Conservation (phyloP, 1,140 invertebrate genomes). For the Leptonema lineaticorne region DNA sequence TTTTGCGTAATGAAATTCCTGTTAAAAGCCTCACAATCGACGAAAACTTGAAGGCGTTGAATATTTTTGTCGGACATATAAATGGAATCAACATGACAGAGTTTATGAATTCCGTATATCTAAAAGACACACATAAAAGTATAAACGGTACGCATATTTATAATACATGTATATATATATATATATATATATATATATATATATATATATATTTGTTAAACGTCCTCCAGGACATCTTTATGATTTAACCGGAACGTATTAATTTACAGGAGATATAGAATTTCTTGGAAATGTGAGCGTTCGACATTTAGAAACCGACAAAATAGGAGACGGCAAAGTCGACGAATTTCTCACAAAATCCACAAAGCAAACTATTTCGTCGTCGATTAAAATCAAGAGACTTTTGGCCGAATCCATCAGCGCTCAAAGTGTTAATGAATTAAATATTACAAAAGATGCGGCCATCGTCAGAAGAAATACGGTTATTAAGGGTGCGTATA, state of each 20-base stretch:
- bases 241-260: too few relatives aligned
- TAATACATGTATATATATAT: background rate
- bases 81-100: conserved; percentile 36
- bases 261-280: conserved; percentile 43
- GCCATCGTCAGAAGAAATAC: conserved; percentile 46
- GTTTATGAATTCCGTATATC: conserved; percentile 34
- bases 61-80: conserved; percentile 30
- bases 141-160: conserved; percentile 28
- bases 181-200: too few relatives aligned
- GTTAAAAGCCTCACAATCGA: conserved; percentile 29
- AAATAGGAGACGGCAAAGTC: conserved; percentile 41
- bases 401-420: conserved; percentile 41
- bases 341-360: conserved; percentile 43
- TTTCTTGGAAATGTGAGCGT: conserved; percentile 38
- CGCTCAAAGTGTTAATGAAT: conserved; percentile 44
- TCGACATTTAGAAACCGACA: conserved; percentile 35
- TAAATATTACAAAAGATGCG: conserved; percentile 42
- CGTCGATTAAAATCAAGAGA: conserved; percentile 33
- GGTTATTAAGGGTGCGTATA: conserved; percentile 43
- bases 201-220: too few relatives aligned
- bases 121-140: conserved; percentile 26
- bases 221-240: too few relatives aligned
- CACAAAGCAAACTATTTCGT: conserved; percentile 44
- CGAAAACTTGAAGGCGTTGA: conserved; percentile 19
- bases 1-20: conserved; percentile 25